Conservation (phyloP, 2,888 invertebrate species). For the Glomeris marginata region DNA sequence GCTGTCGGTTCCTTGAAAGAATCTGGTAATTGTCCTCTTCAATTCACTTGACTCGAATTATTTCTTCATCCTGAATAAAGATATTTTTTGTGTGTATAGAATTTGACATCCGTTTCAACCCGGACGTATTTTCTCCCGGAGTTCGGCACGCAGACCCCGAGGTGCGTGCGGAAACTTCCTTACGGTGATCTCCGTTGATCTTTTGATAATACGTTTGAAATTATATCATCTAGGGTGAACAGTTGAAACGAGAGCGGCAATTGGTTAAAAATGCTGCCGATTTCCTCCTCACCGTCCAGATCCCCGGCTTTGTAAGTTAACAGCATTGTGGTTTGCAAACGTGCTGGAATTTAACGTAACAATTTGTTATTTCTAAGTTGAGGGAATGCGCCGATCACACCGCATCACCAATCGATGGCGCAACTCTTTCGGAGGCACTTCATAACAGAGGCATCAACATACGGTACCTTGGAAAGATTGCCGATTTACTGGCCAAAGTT, state of each 20-base stretch:
- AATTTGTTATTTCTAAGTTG: slow-evolving; percentile 39
- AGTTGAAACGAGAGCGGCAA: slow-evolving; percentile 65
- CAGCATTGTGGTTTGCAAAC: background rate
- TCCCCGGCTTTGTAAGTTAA: slow-evolving; percentile 77
- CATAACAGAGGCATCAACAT: slow-evolving; percentile 93
- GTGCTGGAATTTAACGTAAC: slow-evolving; percentile 1
- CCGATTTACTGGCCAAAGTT: slow-evolving; percentile 58
- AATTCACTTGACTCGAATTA: background rate
- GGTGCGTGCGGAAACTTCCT: slow-evolving; percentile 20
- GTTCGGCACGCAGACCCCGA: slow-evolving; percentile 66
- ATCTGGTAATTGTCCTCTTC: slow-evolving; percentile 31
- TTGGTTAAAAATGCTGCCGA: slow-evolving; percentile 91
- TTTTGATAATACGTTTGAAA: background rate
- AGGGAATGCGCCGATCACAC: slow-evolving; percentile 81
- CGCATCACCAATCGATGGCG: slow-evolving; percentile 89
- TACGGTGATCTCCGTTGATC: background rate
- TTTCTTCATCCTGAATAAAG: no score
- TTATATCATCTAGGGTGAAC: slow-evolving; percentile 33
- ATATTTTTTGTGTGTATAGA: slow-evolving; percentile 36
- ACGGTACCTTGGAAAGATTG: slow-evolving; percentile 87
- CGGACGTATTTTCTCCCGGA: slow-evolving; percentile 92
- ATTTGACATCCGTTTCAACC: slow-evolving; percentile 95
- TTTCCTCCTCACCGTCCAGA: slow-evolving; percentile 81
- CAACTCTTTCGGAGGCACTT: slow-evolving; percentile 76
- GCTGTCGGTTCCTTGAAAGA: slow-evolving; percentile 90